Evolutionary conservation across 1,140 invertebrate genomes (phyloP), one percentile per base, ranked within the genome.

Genomic region (Heliconius hewitsoni): DNA sequence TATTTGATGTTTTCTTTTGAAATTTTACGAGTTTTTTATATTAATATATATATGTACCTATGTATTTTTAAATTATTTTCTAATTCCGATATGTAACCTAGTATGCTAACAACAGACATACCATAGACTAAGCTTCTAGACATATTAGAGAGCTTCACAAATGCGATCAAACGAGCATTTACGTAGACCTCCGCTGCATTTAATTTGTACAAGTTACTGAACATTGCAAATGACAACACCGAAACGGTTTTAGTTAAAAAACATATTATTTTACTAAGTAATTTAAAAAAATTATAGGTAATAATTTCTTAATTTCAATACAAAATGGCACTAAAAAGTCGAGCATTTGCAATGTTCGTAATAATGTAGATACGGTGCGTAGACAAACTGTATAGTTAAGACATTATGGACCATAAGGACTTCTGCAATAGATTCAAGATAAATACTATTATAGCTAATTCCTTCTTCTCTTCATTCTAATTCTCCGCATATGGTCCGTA

Each of bases 121-220:
- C 89, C 88, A 90, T 90, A 91, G 89, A 91, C 87, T 84, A 89
- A 89, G 88, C 87, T 92, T 90, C 86, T 92, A 93, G 91, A 88
- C 84, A 82, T 86, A 84, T 89, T 91, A 90, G 88, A 90, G 82
- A 85, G 91, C 90, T 93, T 91, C 76, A 78, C 83, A 77, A 83
- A 84, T 85, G 85, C 87, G 81, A 79, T 80, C 55, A 72, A 71
- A 81, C 57, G 42, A 73, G 83, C 83, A 84, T 85, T 85, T 80
- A 82, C 81, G 81, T 87, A 86, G 86, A 82, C 81, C 86, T 83
- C 82, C 80, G 84, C 83, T 84, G 81, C 82, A 84, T 93, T 89
- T 89, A 87, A 86, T 91, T 92, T 92, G 85, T 92, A 89, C 82
- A 30, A 42, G 18, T 39, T 23, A 18, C 27, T 13, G 71, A 8